A percentile compares a stretch with the other conserved stretches of the same genome.
These are phyloP conservation scores for Datnioides undecimradiatus DNA, from an alignment of 2,113 vertebrate species.

Conservation along the genomic window DNA sequence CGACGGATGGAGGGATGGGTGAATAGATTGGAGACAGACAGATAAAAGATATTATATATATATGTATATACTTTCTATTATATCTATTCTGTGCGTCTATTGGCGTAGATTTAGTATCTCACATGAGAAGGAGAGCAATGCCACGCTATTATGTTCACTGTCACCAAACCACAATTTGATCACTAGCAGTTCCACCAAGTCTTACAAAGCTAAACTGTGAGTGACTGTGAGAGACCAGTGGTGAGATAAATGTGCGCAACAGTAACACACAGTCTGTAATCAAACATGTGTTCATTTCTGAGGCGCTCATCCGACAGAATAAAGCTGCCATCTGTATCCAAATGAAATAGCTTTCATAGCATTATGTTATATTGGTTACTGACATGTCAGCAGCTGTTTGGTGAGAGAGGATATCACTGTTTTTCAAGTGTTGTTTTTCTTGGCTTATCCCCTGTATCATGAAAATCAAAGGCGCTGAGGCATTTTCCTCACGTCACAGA, in stretches of 20 bases:
- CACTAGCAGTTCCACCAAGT: not conserved
- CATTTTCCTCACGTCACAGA: conserved; percentile 2
- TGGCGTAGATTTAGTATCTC: not conserved
- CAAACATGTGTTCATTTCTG: not conserved
- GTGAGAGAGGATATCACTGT: not conserved
- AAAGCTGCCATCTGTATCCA: not conserved
- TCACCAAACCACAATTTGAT: conserved; percentile 15
- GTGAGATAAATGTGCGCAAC: not conserved
- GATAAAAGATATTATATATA: not conserved
- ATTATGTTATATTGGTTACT: not conserved
- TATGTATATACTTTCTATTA: too few species aligned
- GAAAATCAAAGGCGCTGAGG: not conserved
- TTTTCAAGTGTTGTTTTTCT: not conserved
- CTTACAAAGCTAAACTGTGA: not conserved
- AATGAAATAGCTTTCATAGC: not conserved
- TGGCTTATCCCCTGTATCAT: not conserved
- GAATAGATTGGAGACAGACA: conserved; percentile 5
- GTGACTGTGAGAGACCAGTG: not conserved
- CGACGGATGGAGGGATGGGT: conserved; percentile 9
- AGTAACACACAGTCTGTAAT: not conserved
- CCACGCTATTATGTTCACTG: not conserved
- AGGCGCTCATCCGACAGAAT: not conserved
- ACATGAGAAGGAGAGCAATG: not conserved
- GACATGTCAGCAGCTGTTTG: not conserved
- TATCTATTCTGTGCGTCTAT: not conserved